These are phyloP conservation scores for Ibidorhyncha struthersii DNA, from an alignment of 2,113 vertebrate genomes.

Conservation along the genomic window DNA sequence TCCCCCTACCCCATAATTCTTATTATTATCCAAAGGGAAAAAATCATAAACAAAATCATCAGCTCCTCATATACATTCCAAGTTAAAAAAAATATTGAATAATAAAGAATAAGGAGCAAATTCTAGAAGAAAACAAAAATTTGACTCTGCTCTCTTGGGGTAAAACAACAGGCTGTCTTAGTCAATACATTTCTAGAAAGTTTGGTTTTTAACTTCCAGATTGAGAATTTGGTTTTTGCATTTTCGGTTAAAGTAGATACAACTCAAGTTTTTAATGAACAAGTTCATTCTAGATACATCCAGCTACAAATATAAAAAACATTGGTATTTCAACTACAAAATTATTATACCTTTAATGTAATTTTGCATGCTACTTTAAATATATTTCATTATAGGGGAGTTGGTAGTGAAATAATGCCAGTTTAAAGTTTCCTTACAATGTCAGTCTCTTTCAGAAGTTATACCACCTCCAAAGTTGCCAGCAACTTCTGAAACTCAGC, in stretches of 20 bases:
- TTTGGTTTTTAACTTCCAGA: not conserved
- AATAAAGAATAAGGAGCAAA: not conserved
- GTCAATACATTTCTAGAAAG: not conserved
- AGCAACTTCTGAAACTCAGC: not conserved
- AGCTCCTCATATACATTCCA: not conserved
- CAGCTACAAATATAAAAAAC: not conserved
- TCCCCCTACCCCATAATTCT: not conserved
- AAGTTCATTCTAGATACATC: not conserved
- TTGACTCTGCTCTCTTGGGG: not conserved
- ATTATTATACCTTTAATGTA: not conserved
- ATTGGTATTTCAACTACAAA: not conserved
- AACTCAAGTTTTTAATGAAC: not conserved
- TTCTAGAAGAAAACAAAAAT: not conserved
- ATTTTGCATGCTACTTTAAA: not conserved
- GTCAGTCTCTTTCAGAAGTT: not conserved
- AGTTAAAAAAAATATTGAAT: not conserved
- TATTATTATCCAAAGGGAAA: not conserved
- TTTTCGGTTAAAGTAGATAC: not conserved
- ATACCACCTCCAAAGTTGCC: not conserved
- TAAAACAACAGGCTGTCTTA: not conserved
- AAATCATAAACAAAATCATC: not conserved
- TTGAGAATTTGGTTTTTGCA: not conserved
- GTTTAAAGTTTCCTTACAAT: not conserved
- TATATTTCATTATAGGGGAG: not conserved
- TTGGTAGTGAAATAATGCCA: not conserved